Evolutionary conservation across 2,888 invertebrate species (phyloP), one percentile per base, ranked within the genome.

Genomic region (Erebia epiphron): DNA sequence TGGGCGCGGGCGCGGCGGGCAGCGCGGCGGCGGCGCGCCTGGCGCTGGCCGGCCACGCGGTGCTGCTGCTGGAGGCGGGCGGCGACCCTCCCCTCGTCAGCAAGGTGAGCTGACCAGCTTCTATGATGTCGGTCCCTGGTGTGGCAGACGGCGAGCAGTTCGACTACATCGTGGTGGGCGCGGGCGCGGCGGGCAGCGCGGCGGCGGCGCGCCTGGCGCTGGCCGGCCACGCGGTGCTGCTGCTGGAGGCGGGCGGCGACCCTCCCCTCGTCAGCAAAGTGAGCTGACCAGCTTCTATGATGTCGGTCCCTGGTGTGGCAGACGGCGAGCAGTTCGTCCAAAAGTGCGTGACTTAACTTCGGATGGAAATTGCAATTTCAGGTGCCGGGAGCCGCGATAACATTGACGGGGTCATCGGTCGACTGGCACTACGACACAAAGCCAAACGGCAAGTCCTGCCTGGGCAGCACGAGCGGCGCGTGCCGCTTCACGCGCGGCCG

Each of bases 81-180:
- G 84, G 81, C 0, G 78, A 84, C 49, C 86, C 89, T 3, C 66
- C 65, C 50, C 7, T 74, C 0, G 9, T 82, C 4, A 77, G 84
- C 4, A 77, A 73, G 80, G 87, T 88, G 64, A 16, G 52, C 16
- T n/a, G 60, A 4, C 26, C 26, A 4, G 26, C 26, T 26, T 26
- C 26, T 26, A 4, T 26, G 26, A 21, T 21, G 21, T 21, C 21
- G 21, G 21, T 21, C 21, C 5, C 4, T 49, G 49, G 21, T 26
- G 11, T 10, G 54, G n/a, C 75, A 90, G 90, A 88, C 69, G 82
- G 83, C 7, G 81, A 79, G 4, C 67, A 73, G 73, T 94, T 90
- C 76, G 94, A 94, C 73, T 94, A 93, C 81, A 86, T 94, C 43
- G 90, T 94, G 67, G 90, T 94, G 60, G 94, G 94, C 11, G 90